These are phyloP conservation scores for Xenopus borealis DNA, from an alignment of 2,113 vertebrate genomes.

Conservation along the genomic window DNA sequence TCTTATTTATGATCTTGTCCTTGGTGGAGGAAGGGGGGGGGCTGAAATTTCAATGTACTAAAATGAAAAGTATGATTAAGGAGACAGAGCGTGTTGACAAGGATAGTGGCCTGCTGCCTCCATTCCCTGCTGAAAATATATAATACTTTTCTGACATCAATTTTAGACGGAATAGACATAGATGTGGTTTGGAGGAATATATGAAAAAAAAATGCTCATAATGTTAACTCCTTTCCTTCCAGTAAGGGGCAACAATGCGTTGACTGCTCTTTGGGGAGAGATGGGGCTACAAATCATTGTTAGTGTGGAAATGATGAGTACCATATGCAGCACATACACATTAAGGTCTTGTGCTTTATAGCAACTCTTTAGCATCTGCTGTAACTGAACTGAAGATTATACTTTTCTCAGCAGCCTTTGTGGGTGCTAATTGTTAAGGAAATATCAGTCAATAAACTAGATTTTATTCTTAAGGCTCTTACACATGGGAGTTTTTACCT, in stretches of 20 bases:
- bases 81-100: slow-evolving; percentile 77
- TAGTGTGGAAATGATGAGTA: no score
- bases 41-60: slow-evolving; percentile 93
- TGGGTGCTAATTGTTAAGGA: no score
- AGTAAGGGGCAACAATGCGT: not conserved
- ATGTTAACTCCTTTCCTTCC: slow-evolving; percentile 20
- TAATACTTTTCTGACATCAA: slow-evolving; percentile 85
- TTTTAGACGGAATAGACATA: slow-evolving; percentile 84
- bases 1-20: slow-evolving; percentile 96
- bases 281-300: not conserved
- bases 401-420: no score
- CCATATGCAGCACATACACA: no score
- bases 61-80: slow-evolving; percentile 99
- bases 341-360: no score
- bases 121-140: slow-evolving; percentile 83
- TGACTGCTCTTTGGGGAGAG: not conserved
- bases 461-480: no score
- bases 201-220: slow-evolving; percentile 34
- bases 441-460: no score
- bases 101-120: slow-evolving; percentile 80
- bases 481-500: no score
- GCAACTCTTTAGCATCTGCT: no score
- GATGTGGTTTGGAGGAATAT: slow-evolving; percentile 64
- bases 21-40: slow-evolving; percentile 66
- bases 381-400: no score